Conservation (phyloP, 2,888 invertebrate species). For the Trachelus troglodyta region DNA sequence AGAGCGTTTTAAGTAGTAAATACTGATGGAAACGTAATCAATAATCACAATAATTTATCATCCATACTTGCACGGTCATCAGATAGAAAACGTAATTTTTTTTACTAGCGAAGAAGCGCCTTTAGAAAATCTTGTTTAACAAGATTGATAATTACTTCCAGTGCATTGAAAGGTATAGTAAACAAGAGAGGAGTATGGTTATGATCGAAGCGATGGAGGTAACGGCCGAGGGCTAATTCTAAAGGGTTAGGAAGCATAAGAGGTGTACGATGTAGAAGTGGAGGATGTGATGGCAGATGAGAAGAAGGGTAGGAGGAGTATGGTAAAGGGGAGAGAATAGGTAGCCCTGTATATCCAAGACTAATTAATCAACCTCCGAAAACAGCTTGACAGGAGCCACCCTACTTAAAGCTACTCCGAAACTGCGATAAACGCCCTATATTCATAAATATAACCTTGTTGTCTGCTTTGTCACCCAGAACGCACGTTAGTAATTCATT, state of each 20-base stretch:
- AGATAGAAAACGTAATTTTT: not conserved
- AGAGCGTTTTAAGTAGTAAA: not conserved
- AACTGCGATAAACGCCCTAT: slow-evolving; percentile 45
- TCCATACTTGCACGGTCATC: not conserved
- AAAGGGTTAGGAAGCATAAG: not conserved
- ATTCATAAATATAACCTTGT: slow-evolving; percentile 37
- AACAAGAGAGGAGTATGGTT: not conserved
- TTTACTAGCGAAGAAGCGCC: not conserved
- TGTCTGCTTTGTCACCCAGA: slow-evolving; percentile 13
- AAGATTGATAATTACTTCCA: slow-evolving; percentile 5
- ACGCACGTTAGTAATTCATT: not conserved
- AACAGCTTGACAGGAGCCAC: slow-evolving; percentile 46
- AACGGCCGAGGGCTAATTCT: slow-evolving; percentile 1
- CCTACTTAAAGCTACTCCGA: slow-evolving; percentile 37
- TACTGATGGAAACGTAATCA: not conserved
- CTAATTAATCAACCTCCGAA: slow-evolving; percentile 50
- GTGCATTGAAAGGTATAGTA: not conserved
- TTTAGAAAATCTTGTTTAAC: not conserved
- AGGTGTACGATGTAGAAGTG: not conserved
- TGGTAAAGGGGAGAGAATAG: not conserved
- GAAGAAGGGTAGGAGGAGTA: not conserved
- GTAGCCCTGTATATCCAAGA: slow-evolving; percentile 25
- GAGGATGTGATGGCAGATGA: not conserved
- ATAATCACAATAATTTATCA: not conserved
- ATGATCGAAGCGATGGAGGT: not conserved